These are phyloP conservation scores for Dynastes grantii DNA, from an alignment of 2,888 invertebrate genomes.

Conservation along the genomic window DNA sequence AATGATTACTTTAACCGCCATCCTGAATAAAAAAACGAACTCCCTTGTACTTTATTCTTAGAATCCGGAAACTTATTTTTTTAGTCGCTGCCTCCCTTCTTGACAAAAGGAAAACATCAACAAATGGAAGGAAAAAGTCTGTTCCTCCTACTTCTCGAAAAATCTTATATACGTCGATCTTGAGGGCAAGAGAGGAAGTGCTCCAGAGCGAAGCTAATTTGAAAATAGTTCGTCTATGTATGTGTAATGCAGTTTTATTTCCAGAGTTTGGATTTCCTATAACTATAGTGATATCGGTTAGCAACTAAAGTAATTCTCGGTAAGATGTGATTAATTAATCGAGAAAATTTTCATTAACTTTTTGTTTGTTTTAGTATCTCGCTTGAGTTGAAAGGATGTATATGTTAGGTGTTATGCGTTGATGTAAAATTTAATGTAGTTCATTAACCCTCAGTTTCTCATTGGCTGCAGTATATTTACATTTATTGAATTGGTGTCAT, in stretches of 20 bases:
- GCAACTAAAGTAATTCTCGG: constrained; percentile 2
- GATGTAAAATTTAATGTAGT: constrained; percentile 36
- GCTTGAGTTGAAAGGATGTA: constrained; percentile 26
- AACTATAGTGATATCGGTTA: background rate
- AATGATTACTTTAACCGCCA: constrained; percentile 46
- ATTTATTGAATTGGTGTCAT: constrained; percentile 17
- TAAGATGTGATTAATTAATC: constrained; percentile 18
- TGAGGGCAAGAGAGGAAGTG: background rate
- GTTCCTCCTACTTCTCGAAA: constrained; percentile 26
- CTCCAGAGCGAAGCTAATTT: constrained; percentile 26
- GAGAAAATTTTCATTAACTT: constrained; percentile 17
- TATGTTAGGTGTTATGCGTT: constrained; percentile 23
- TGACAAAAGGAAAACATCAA: constrained; percentile 44
- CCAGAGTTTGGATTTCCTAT: no score
- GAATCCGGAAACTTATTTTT: constrained; percentile 44
- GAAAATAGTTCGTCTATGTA: background rate
- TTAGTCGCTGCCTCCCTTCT: constrained; percentile 7
- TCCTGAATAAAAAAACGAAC: constrained; percentile 42
- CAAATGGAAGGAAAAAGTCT: constrained; percentile 33
- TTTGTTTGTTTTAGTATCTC: constrained; percentile 30
- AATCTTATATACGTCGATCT: constrained; percentile 23
- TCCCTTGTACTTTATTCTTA: constrained; percentile 38
- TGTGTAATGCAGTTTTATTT: background rate
- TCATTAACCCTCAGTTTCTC: constrained; percentile 28
- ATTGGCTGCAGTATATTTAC: constrained; percentile 24